Evolutionary conservation across 64 coral and sea anemone species (phyloP).

Genomic region (Astreopora myriophthalma): DNA sequence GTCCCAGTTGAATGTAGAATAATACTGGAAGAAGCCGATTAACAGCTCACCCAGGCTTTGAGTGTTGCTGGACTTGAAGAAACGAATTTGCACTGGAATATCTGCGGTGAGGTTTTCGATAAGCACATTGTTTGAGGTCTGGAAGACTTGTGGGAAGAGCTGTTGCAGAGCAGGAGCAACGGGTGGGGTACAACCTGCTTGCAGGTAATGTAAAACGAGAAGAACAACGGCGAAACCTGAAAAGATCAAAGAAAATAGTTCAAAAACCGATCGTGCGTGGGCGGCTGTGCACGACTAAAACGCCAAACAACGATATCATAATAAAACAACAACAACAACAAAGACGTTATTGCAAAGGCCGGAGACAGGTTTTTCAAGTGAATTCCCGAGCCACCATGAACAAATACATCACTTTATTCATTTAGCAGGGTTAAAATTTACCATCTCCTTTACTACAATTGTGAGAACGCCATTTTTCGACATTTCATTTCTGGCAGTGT

Average conservation of each 20-base stretch:
- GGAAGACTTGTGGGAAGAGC: conserved; percentile 1
- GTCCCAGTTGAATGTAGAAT: neutral
- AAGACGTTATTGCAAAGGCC: no score
- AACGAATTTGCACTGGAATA: neutral
- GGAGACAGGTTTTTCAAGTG: no score
- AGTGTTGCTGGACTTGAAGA: conserved; percentile 7
- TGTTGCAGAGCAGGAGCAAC: conserved; percentile 7
- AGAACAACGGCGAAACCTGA: conserved; percentile 32
- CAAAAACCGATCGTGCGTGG: neutral
- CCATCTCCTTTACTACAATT: no score
- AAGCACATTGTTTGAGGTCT: neutral
- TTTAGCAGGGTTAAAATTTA: no score
- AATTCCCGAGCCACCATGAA: no score
- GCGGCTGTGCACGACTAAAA: no score
- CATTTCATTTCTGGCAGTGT: no score
- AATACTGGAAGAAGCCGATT: conserved; percentile 24
- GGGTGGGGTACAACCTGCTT: neutral
- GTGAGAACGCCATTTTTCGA: no score
- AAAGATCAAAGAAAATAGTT: neutral
- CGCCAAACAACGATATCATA: no score
- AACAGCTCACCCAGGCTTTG: conserved; percentile 33
- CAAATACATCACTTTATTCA: no score
- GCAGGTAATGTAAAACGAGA: conserved; percentile 21
- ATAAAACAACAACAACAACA: no score
- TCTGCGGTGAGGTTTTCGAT: conserved; percentile 7